Base-by-base conservation (phyloP, 2,113 vertebrate genomes). In the Ifrita kowaldi region DNA sequence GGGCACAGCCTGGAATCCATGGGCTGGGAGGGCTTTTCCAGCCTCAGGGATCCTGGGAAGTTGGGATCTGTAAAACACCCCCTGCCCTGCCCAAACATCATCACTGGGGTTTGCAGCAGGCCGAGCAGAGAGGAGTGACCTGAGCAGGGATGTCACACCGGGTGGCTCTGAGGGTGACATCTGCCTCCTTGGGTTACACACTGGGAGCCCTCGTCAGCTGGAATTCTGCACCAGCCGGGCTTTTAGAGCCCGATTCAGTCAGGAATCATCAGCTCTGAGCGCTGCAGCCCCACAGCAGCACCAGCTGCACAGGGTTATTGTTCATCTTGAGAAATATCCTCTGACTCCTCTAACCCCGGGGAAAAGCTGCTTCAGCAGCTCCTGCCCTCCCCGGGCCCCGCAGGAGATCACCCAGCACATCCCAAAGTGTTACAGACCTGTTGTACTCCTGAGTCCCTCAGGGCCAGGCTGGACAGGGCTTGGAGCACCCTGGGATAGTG, bases 1-100 rank as follows among this genome's bases (percentile, higher is more conserved):
- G 8, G 26, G 56, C 57, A 33, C 33, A 73, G 47, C 3, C 1
- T 4, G 68, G n/a, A 2, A 14, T 55, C 2, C 0, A 9, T 19
- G 46, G 9, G 3, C 41, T 32, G 10, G 59, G 23, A 30, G 19
- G 7, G 0, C 1, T 75, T 75, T 85, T 20, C 70, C 70, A 57
- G 0, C 59, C n/a, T 3, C n/a, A 24, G 9, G 1, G 10, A 16
- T n/a, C 1, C 11, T 17, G 60, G 30, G 24, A 30, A 26, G 39
- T 0, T 13, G 60, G 4, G 64, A 5, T 52, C 14, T 53, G 20
- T 13, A 30, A 18, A 23, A 17, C 9, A 19, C 10, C 20, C 16
- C 62, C 18, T 13, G 8, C n/a, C 50, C 7, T 37, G 30, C 59
- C 2, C 0, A 8, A 8, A 1, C 32, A 3, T 3, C 55, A 1